A percentile compares a stretch with the other conserved stretches of the same genome.
Evolutionary conservation across 2,113 vertebrate species (phyloP).

Genomic region (Chaenogobius annularis): DNA sequence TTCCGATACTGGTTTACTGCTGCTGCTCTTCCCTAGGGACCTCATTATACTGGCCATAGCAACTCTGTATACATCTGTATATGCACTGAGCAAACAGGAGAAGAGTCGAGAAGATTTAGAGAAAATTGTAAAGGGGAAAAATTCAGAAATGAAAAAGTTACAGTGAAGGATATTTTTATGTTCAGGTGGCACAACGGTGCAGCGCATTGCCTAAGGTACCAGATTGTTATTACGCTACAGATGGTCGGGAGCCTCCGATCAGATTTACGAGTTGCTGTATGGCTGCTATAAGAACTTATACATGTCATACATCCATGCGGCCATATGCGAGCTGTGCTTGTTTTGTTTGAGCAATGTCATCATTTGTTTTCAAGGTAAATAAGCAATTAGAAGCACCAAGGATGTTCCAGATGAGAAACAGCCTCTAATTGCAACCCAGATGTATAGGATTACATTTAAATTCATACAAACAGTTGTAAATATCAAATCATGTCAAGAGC

Average conservation of each 20-base stretch:
- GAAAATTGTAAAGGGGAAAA: slow-evolving; percentile 13
- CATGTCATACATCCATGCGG: slow-evolving; percentile 27
- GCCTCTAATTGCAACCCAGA: slow-evolving; percentile 54
- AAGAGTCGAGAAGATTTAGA: background rate
- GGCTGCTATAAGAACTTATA: slow-evolving; percentile 17
- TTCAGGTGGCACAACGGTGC: slow-evolving; percentile 42
- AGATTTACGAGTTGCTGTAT: slow-evolving; percentile 53
- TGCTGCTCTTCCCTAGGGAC: slow-evolving; percentile 58
- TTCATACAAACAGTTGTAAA: slow-evolving; percentile 35
- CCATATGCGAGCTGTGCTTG: slow-evolving; percentile 43
- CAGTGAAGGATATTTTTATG: slow-evolving; percentile 11
- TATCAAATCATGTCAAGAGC: slow-evolving; percentile 32
- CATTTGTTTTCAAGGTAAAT: slow-evolving; percentile 55
- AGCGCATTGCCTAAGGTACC: slow-evolving; percentile 47
- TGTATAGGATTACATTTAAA: slow-evolving; percentile 42
- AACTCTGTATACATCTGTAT: slow-evolving; percentile 31
- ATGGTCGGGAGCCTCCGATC: slow-evolving; percentile 53
- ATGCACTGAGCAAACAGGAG: slow-evolving; percentile 33
- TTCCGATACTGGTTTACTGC: slow-evolving; percentile 19
- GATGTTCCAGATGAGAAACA: slow-evolving; percentile 28
- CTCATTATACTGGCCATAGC: slow-evolving; percentile 69
- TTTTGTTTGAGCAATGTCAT: slow-evolving; percentile 68
- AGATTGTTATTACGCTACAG: slow-evolving; percentile 66
- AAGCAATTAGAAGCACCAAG: slow-evolving; percentile 54
- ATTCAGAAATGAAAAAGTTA: slow-evolving; percentile 23